phyloP scores from a whole-genome alignment of 92 coral and sea anemone species.

The Metridium senile region DNA sequence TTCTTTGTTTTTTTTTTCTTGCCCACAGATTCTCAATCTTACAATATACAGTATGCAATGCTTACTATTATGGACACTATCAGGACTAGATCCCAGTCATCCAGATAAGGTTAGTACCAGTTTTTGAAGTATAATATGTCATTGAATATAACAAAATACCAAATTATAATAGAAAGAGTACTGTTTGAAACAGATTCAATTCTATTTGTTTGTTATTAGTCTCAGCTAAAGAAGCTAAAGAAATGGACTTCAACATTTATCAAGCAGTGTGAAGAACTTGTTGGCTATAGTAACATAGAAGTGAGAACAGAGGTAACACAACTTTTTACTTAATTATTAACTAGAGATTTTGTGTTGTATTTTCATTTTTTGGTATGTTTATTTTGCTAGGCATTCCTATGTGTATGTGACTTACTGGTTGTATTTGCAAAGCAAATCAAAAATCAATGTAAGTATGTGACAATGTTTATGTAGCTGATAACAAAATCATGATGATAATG shows the following conservation, averaged over 20 bases:
- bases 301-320: conserved; percentile 78
- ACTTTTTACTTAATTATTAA: background rate
- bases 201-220: conserved; percentile 40
- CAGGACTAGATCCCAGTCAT: conserved; percentile 57
- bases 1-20: no score
- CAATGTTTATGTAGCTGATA: no score
- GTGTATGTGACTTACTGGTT: conserved; percentile 76
- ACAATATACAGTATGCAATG: conserved; percentile 72
- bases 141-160: no score
- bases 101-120: conserved; percentile 82
- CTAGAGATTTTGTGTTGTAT: background rate
- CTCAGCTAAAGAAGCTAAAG: conserved; percentile 50
- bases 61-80: conserved; percentile 70
- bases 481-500: no score
- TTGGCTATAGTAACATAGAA: conserved; percentile 56
- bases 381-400: conserved; percentile 77
- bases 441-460: conserved; percentile 60
- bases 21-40: conserved; percentile 73
- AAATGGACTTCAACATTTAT: conserved; percentile 65
- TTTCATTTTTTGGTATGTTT: background rate
- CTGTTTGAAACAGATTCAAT: background rate
- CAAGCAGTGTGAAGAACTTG: conserved; percentile 69
- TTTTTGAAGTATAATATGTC: no score
- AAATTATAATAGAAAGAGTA: background rate
- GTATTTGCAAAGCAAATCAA: conserved; percentile 86